Percentiles rank a stretch among this genome's conserved stretches.
Conservation (phyloP, 1,140 invertebrate species). For the silkworm (Bombyx mori) region DNA sequence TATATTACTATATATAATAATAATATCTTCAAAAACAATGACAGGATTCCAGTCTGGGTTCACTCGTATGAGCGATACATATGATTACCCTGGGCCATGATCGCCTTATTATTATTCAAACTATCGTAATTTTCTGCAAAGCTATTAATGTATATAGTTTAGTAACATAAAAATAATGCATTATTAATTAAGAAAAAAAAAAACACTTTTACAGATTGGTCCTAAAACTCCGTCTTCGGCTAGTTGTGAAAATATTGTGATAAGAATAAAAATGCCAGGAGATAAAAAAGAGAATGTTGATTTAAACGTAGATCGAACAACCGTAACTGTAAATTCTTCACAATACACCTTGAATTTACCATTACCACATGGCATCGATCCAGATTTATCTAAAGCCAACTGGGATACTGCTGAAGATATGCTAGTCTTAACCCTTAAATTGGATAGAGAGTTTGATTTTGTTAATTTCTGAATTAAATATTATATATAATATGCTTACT, state of each 20-base stretch:
- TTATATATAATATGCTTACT: neutral
- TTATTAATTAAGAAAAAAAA: no score
- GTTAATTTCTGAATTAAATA: constrained; percentile 81
- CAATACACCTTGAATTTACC: constrained; percentile 81
- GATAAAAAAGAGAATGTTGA: constrained; percentile 78
- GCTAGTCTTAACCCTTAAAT: constrained; percentile 78
- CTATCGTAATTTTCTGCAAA: no score
- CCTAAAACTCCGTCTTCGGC: constrained; percentile 85
- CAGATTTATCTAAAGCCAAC: constrained; percentile 82
- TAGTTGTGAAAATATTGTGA: constrained; percentile 88
- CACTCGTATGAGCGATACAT: no score
- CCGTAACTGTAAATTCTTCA: constrained; percentile 75
- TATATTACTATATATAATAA: no score
- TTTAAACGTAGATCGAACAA: constrained; percentile 79
- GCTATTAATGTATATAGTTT: no score
- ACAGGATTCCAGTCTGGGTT: no score
- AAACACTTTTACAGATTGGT: constrained; percentile 75
- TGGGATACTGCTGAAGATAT: constrained; percentile 80
- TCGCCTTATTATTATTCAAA: no score
- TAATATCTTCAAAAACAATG: no score
- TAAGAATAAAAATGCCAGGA: constrained; percentile 81
- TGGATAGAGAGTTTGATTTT: constrained; percentile 84
- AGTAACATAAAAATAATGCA: no score
- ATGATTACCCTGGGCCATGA: no score
- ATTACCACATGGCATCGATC: constrained; percentile 84